These are phyloP conservation scores for Yponomeuta malinellus DNA, from an alignment of 2,888 invertebrate species.

Conservation along the genomic window DNA sequence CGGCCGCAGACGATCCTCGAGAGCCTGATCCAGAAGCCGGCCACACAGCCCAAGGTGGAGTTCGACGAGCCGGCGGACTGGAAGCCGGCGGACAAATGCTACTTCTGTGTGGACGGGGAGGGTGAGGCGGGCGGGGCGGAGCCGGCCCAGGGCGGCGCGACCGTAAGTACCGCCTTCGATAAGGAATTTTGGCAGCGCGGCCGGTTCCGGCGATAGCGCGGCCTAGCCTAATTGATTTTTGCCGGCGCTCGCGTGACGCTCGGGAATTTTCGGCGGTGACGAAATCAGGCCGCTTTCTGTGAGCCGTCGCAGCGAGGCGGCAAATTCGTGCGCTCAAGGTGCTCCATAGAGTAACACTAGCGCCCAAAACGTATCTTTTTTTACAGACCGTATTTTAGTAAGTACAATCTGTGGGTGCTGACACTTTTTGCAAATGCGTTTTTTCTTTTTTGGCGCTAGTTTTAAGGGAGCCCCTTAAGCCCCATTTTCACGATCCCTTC, in stretches of 20 bases:
- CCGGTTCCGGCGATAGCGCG: constrained; percentile 7
- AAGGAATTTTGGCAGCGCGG: constrained; percentile 23
- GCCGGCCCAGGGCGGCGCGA: constrained; percentile 28
- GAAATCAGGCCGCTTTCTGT: not conserved
- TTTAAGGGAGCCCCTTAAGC: too few relatives aligned
- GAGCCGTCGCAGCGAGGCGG: not conserved
- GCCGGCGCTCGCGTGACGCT: not conserved
- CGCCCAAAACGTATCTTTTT: too few relatives aligned
- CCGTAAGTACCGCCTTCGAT: constrained; percentile 20
- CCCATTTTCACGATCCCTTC: too few relatives aligned
- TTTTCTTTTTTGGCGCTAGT: too few relatives aligned
- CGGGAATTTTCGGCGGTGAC: not conserved
- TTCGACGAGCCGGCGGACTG: constrained; percentile 79
- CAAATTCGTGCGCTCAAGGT: too few relatives aligned
- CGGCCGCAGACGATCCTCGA: constrained; percentile 72
- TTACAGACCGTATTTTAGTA: too few relatives aligned
- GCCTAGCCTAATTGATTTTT: not conserved
- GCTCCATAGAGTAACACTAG: too few relatives aligned
- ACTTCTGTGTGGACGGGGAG: constrained; percentile 81
- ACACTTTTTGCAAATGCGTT: too few relatives aligned
- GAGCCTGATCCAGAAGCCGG: constrained; percentile 67
- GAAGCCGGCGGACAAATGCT: constrained; percentile 89
- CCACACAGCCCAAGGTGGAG: constrained; percentile 64
- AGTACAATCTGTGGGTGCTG: too few relatives aligned
- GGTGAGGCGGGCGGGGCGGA: constrained; percentile 34